phyloP scores from a whole-genome alignment of 2,888 invertebrate species.

The Netelia fuscicornis region DNA sequence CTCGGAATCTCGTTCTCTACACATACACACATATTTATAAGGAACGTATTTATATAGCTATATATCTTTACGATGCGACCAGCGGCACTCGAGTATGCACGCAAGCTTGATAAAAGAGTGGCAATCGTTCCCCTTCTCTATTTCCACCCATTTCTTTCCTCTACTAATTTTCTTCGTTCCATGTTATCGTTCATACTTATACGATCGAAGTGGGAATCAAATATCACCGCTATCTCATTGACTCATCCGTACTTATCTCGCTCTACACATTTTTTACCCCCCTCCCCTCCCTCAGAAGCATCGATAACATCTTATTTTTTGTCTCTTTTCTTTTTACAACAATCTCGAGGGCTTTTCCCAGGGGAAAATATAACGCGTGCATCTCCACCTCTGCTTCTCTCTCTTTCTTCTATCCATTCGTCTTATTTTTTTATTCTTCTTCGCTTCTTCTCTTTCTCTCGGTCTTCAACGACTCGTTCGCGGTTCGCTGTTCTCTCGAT shows the following conservation, averaged over 20 bases:
- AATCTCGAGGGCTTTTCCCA: not conserved
- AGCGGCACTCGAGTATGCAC: slow-evolving; percentile 57
- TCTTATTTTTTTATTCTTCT: slow-evolving; percentile 35
- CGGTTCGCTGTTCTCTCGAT: slow-evolving; percentile 71
- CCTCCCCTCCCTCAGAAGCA: not conserved
- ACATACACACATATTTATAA: slow-evolving; percentile 26
- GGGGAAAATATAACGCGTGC: slow-evolving; percentile 4
- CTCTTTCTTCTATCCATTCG: not conserved
- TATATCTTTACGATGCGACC: slow-evolving; percentile 21
- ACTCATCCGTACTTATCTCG: not conserved
- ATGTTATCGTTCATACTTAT: not conserved
- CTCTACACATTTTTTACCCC: not conserved
- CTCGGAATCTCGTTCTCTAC: slow-evolving; percentile 72
- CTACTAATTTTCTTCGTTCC: slow-evolving; percentile 18
- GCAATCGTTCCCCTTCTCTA: slow-evolving; percentile 36
- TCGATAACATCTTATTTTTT: slow-evolving; percentile 6
- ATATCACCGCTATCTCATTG: not conserved
- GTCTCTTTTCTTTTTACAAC: not conserved
- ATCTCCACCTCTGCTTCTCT: not conserved
- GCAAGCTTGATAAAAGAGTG: slow-evolving; percentile 62
- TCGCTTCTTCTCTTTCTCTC: slow-evolving; percentile 44
- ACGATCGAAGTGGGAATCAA: not conserved
- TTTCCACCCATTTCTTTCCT: slow-evolving; percentile 25
- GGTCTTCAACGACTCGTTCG: slow-evolving; percentile 1
- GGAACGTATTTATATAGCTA: not conserved